These are phyloP conservation scores for Mactra quadrangularis DNA, from an alignment of 1,140 invertebrate species.

Conservation along the genomic window DNA sequence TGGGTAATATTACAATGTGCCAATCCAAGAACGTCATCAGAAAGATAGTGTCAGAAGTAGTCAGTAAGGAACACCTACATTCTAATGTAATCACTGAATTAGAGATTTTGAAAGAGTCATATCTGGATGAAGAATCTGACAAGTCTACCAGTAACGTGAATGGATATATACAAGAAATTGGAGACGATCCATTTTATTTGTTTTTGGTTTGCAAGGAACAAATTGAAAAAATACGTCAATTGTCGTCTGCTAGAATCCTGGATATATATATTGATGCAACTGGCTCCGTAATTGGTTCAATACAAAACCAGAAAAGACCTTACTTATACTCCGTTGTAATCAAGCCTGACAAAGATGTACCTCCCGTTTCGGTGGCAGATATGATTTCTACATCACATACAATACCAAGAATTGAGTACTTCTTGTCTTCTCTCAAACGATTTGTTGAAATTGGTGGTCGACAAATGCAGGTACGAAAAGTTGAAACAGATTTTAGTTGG, in stretches of 20 bases:
- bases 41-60: neutral
- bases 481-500: constrained; percentile 12
- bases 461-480: neutral
- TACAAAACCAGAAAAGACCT: neutral
- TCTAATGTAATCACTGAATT: constrained; percentile 8
- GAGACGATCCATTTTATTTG: neutral
- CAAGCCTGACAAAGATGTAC: neutral
- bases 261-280: constrained; percentile 6
- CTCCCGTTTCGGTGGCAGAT: neutral
- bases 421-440: neutral
- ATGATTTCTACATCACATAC: constrained; percentile 2
- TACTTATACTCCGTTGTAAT: neutral
- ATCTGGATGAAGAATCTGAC: neutral
- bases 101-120: constrained; percentile 1
- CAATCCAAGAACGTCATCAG: neutral
- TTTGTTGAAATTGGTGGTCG: neutral
- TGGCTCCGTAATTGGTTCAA: neutral
- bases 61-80: constrained; percentile 3
- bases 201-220: constrained; percentile 5
- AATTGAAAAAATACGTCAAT: neutral
- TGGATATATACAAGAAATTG: constrained; percentile 11
- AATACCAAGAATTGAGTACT: constrained; percentile 9
- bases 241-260: neutral
- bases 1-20: neutral
- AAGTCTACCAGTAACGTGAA: no score